A percentile compares a stretch with the other conserved stretches of the same genome.
Evolutionary conservation across 37 sponge, comb jelly and placozoan genomes (phyloP).

Genomic region (Geodia barretti): DNA sequence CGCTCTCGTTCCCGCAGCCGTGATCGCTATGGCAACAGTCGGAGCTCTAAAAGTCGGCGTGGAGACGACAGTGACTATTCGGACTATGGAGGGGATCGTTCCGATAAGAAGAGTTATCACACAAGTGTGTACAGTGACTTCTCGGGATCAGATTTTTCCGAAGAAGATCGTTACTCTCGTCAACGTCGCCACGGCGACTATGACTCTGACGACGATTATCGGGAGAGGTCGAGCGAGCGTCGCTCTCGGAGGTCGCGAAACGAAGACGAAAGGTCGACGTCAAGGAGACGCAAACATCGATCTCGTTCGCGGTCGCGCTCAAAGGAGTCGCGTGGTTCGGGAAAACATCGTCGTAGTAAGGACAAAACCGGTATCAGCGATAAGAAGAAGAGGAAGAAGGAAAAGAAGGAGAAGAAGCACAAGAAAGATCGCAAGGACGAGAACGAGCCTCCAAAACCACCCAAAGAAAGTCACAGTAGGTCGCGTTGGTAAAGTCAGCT

Average conservation of each 20-base stretch:
- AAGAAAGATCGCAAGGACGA: slow-evolving; percentile 19
- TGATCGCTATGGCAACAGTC: background rate
- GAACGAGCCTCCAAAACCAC: background rate
- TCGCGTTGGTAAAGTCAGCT: slow-evolving; percentile 20
- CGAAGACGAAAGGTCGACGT: background rate
- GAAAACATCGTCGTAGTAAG: background rate
- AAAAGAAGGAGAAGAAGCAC: slow-evolving; percentile 17
- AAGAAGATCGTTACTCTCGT: slow-evolving; percentile 16
- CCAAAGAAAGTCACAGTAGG: slow-evolving; percentile 32
- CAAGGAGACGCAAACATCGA: background rate
- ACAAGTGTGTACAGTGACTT: background rate
- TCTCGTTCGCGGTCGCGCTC: slow-evolving; percentile 24
- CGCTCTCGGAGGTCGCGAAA: slow-evolving; percentile 5
- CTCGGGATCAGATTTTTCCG: slow-evolving; percentile 7
- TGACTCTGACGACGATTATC: slow-evolving; percentile 4
- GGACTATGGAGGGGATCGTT: background rate
- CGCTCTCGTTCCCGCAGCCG: slow-evolving; percentile 1
- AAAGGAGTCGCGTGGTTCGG: background rate
- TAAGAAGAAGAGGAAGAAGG: slow-evolving; percentile 26
- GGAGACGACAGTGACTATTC: slow-evolving; percentile 15
- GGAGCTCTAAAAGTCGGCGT: background rate
- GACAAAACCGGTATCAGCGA: background rate
- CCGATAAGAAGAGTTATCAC: background rate
- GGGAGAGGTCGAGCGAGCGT: background rate
- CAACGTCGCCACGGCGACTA: background rate